Evolutionary conservation across 2,113 vertebrate genomes (phyloP), one percentile per base, ranked within the genome.

Genomic region (Meles meles): DNA sequence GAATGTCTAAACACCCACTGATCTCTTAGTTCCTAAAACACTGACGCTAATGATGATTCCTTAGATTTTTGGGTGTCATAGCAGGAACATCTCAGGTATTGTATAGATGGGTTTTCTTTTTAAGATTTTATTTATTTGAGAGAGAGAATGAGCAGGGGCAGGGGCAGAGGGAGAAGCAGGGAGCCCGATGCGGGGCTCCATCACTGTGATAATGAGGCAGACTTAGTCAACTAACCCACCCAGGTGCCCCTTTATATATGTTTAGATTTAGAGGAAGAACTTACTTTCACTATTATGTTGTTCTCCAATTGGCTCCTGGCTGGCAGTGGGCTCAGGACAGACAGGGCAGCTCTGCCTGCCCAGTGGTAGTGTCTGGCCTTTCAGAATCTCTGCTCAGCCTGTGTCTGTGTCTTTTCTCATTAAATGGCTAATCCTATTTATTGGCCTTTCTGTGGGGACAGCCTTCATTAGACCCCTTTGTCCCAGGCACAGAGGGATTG

Each of bases 351-450:
- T 74, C 14, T 59, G 2, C 29, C 12, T 42, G 37, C n/a, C 44
- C 39, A 61, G 34, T 12, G 0, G 8, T 17, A 9, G 8, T 13
- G 29, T 67, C 65, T 72, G 85, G 59, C 47, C 59, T n/a, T 69
- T 31, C 34, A 44, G 34, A 57, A 12, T 63, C 55, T 77, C 63
- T 7, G 14, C 15, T 69, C 42, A 80, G 52, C 57, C 1, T 27
- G 65, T 90, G 72, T 55, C 94, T 59, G 20, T 88, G 67, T 87
- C 81, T 80, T 69, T 59, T 77, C 27, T 96, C 72, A 86, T 25
- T 86, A 93, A 97, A 71, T 47, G 92, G 39, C 55, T 88, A 74
- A 37, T 87, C 76, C 63, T 94, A 29, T 93, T 96, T 93, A 88
- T 49, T 85, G 63, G 55, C 52, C 29, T 77, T 74, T 61, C 44